A percentile compares a stretch with the other conserved stretches of the same genome.
phyloP scores from a whole-genome alignment of 2,888 invertebrate species.

The Caenorhabditis wallacei region DNA sequence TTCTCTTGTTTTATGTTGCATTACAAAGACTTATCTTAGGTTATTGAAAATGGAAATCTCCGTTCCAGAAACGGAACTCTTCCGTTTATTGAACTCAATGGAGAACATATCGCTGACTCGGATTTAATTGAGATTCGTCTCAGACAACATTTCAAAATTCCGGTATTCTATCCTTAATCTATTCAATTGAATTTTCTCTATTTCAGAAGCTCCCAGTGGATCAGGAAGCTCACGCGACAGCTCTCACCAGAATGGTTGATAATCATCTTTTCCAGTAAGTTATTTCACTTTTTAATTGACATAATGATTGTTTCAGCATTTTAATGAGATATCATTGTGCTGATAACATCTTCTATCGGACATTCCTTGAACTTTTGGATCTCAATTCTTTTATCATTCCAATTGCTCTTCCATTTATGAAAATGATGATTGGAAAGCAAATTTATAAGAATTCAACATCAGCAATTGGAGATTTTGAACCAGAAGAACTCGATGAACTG shows the following conservation, averaged over 20 bases:
- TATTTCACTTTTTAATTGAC: background rate
- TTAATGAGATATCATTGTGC: conserved; percentile 47
- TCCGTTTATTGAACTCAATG: conserved; percentile 63
- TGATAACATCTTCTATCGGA: conserved; percentile 47
- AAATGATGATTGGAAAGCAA: conserved; percentile 29
- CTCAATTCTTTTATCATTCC: conserved; percentile 29
- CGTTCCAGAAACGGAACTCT: conserved; percentile 52
- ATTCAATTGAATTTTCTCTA: background rate
- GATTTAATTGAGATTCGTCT: conserved; percentile 58
- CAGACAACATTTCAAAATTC: conserved; percentile 56
- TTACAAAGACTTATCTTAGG: background rate
- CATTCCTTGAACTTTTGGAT: conserved; percentile 31
- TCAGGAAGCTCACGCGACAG: conserved; percentile 44
- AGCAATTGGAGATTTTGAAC: conserved; percentile 60
- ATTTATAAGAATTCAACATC: conserved; percentile 18
- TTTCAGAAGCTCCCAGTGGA: conserved; percentile 35
- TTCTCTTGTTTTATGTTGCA: background rate
- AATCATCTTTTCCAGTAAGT: conserved; percentile 54
- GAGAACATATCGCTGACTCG: conserved; percentile 61
- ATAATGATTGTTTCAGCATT: conserved; percentile 19
- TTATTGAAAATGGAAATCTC: conserved; percentile 19
- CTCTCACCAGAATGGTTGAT: conserved; percentile 48
- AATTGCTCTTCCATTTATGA: conserved; percentile 37
- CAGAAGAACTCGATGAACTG: conserved; percentile 54
- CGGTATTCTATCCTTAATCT: background rate